Percentiles rank a stretch among this genome's conserved stretches.
Conservation (phyloP, 1,140 invertebrate species). For the Battus philenor region DNA sequence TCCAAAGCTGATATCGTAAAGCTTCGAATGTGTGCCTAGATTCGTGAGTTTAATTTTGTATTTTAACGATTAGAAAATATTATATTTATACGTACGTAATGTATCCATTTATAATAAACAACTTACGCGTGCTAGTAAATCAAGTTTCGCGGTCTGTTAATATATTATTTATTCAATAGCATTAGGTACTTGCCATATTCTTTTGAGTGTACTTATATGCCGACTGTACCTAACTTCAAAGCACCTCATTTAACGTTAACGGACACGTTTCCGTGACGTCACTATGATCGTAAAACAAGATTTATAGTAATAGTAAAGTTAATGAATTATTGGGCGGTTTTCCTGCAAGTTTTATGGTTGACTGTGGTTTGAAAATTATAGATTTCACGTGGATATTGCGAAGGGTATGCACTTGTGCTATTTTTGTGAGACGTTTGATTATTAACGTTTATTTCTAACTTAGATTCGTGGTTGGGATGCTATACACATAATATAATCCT, state of each 20-base stretch:
- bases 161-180: too few species aligned
- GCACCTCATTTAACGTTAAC: conserved; percentile 8
- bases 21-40: too few species aligned
- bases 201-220: conserved; percentile 1
- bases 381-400: conserved; percentile 7
- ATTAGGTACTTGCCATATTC: too few species aligned
- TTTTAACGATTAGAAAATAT: too few species aligned
- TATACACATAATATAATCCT: too few species aligned
- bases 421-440: conserved; percentile 11
- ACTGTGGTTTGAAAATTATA: conserved; percentile 16
- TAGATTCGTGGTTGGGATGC: neutral
- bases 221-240: conserved; percentile 1
- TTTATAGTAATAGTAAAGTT: conserved; percentile 30
- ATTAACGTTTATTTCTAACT: neutral
- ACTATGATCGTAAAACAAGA: conserved; percentile 28
- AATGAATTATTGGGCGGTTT: conserved; percentile 36
- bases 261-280: conserved; percentile 23
- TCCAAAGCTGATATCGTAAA: too few species aligned
- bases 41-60: too few species aligned
- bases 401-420: conserved; percentile 9
- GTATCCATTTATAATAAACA: too few species aligned
- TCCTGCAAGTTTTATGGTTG: conserved; percentile 22
- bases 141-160: too few species aligned
- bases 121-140: too few species aligned
- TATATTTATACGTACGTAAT: too few species aligned